phyloP scores from a whole-genome alignment of 2,888 invertebrate genomes.

The Melinopterus prodromus region DNA sequence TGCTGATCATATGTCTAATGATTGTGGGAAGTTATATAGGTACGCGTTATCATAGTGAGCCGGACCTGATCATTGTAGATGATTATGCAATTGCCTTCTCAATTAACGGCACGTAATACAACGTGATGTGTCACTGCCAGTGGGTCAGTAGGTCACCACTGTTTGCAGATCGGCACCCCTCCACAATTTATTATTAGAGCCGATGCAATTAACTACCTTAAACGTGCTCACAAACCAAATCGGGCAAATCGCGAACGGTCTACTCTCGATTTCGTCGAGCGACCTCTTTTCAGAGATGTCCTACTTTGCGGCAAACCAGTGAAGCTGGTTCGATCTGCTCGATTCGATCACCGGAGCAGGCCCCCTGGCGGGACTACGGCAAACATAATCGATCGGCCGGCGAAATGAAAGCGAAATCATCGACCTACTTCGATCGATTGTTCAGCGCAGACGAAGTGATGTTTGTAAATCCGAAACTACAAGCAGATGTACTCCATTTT shows the following conservation, averaged over 20 bases:
- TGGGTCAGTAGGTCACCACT: slow-evolving; percentile 46
- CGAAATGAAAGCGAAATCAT: slow-evolving; percentile 11
- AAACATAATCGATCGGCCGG: slow-evolving; percentile 10
- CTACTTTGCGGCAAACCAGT: background rate
- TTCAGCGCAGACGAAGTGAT: background rate
- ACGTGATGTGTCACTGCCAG: slow-evolving; percentile 45
- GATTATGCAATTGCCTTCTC: slow-evolving; percentile 10
- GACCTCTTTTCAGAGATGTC: slow-evolving; percentile 24
- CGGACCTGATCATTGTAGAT: slow-evolving; percentile 9
- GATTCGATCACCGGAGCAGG: background rate
- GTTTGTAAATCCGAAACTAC: background rate
- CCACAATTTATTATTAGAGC: slow-evolving; percentile 11
- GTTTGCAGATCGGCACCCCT: slow-evolving; percentile 35
- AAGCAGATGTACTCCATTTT: background rate
- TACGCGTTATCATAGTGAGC: background rate
- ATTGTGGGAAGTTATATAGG: background rate
- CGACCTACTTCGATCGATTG: slow-evolving; percentile 23
- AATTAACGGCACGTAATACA: slow-evolving; percentile 16
- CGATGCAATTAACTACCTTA: slow-evolving; percentile 17
- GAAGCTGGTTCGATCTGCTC: background rate
- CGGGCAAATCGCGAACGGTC: slow-evolving; percentile 10
- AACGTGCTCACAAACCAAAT: slow-evolving; percentile 17
- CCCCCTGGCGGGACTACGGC: background rate
- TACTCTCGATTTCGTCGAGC: slow-evolving; percentile 24
- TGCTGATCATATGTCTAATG: no score